Conservation (phyloP, 2,113 vertebrate genomes). For the Guaruba guarouba region DNA sequence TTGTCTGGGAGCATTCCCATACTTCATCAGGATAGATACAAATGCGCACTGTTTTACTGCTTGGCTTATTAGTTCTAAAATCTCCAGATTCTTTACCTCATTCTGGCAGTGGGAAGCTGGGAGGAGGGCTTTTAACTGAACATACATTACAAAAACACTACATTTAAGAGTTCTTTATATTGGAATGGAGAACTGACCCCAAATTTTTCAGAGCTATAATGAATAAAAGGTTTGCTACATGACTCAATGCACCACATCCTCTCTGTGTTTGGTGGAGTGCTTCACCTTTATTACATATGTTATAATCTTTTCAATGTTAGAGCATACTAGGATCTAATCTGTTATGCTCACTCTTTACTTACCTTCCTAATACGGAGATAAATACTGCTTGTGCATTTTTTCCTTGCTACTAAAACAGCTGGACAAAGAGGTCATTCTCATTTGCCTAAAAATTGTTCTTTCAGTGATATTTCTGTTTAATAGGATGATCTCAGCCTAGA, state of each 20-base stretch:
- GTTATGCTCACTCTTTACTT: background rate
- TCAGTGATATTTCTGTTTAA: slow-evolving; percentile 27
- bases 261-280: background rate
- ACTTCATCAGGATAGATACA: background rate
- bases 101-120: slow-evolving; percentile 22
- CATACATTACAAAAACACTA: background rate
- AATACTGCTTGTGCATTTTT: background rate
- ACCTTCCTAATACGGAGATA: background rate
- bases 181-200: background rate
- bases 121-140: slow-evolving; percentile 42
- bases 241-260: background rate
- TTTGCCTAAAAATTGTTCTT: background rate
- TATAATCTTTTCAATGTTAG: background rate
- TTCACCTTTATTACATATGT: background rate
- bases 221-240: background rate
- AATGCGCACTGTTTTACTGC: slow-evolving; percentile 6
- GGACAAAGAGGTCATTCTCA: background rate
- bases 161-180: background rate
- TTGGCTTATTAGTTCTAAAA: background rate
- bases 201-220: background rate
- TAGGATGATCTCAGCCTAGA: slow-evolving; percentile 31
- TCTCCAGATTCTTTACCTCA: slow-evolving; percentile 48
- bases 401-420: background rate
- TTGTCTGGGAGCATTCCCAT: background rate
- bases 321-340: background rate